Percentiles rank a stretch among this genome's conserved stretches.
These are phyloP conservation scores for Catharus ustulatus DNA, from an alignment of 2,797 vertebrate genomes.

Conservation along the genomic window DNA sequence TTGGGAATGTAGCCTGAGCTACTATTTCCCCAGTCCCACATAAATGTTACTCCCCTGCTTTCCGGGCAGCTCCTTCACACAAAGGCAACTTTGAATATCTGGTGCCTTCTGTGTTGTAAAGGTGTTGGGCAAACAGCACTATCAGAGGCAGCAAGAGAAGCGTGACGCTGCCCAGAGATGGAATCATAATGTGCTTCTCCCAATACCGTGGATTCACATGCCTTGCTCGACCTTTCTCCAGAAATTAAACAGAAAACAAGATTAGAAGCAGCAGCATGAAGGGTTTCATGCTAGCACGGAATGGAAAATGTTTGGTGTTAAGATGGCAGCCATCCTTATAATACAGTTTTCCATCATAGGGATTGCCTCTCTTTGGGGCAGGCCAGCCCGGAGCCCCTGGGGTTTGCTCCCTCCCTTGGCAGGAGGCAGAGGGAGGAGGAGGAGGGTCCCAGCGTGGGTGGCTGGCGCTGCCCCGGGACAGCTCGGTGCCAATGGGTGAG, in stretches of 20 bases:
- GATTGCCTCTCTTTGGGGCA: not conserved
- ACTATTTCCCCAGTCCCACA: not conserved
- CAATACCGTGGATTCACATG: not conserved
- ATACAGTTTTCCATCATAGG: not conserved
- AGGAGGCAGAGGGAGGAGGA: not conserved
- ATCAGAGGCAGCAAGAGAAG: not conserved
- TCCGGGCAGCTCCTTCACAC: not conserved
- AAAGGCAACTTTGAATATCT: not conserved
- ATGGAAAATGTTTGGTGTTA: not conserved
- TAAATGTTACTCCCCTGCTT: not conserved
- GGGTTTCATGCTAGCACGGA: not conserved
- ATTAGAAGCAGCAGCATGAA: not conserved
- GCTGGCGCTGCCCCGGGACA: not conserved
- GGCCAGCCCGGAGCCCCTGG: not conserved
- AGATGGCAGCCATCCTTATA: not conserved
- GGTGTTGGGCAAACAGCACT: not conserved
- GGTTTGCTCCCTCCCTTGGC: not conserved
- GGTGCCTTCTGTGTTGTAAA: not conserved
- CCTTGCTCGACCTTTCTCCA: not conserved
- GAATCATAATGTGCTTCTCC: not conserved
- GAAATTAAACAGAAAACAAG: not conserved
- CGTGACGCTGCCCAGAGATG: not conserved
- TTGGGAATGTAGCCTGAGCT: not conserved
- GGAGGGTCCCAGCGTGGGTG: not conserved
- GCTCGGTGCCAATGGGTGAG: conserved; percentile 27